Conservation (phyloP, 2,888 invertebrate species). For the Melitaea athalia region DNA sequence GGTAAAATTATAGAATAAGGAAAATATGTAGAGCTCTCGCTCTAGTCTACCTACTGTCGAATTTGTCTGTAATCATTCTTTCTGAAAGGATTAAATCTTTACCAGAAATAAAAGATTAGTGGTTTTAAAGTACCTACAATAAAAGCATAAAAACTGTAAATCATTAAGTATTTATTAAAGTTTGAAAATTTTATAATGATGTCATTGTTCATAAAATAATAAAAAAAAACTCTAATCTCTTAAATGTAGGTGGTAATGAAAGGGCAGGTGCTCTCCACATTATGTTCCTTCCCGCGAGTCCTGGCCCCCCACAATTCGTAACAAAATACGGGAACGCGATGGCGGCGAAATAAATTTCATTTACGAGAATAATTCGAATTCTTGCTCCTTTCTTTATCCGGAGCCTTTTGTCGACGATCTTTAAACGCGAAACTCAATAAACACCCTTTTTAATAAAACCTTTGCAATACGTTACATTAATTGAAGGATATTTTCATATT, state of each 20-base stretch:
- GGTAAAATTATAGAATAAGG: no score
- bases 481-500: background rate
- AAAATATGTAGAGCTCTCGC: no score
- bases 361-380: constrained; percentile 22
- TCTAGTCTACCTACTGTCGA: no score
- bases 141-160: no score
- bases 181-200: no score
- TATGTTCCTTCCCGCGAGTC: constrained; percentile 13
- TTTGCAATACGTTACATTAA: background rate
- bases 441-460: constrained; percentile 5
- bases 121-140: no score
- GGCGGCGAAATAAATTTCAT: constrained; percentile 18
- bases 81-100: no score
- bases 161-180: no score
- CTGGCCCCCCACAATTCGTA: constrained; percentile 18
- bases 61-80: no score
- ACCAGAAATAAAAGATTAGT: no score
- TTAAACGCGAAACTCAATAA: constrained; percentile 14
- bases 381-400: constrained; percentile 17
- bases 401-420: constrained; percentile 18
- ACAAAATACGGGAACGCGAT: constrained; percentile 11
- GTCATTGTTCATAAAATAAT: background rate
- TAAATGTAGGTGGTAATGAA: background rate
- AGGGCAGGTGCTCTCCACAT: constrained; percentile 21
- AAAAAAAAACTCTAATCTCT: background rate